A percentile compares a stretch with the other conserved stretches of the same genome.
Evolutionary conservation across 2,888 invertebrate genomes (phyloP).

Genomic region (Vannuccia rotundouncinata): DNA sequence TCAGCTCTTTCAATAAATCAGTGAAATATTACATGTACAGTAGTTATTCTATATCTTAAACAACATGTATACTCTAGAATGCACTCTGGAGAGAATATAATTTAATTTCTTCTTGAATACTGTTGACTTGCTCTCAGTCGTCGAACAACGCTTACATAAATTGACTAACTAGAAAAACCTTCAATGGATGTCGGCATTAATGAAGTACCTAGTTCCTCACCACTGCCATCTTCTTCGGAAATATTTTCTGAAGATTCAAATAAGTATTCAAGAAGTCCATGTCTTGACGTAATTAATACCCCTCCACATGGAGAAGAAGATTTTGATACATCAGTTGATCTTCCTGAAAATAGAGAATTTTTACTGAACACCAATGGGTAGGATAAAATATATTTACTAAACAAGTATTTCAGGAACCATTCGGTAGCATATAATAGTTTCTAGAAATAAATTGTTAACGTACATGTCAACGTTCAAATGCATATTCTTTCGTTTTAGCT

Average conservation of each 20-base stretch:
- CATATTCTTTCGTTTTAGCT: background rate
- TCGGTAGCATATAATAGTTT: too few species aligned
- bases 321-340: background rate
- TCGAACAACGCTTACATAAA: background rate
- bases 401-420: too few species aligned
- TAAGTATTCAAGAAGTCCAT: background rate
- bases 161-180: background rate
- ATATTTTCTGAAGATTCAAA: background rate
- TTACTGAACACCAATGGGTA: background rate
- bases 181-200: background rate
- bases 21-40: too few species aligned
- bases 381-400: too few species aligned
- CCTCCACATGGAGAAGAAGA: background rate
- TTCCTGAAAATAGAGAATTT: background rate
- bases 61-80: too few species aligned
- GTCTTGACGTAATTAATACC: constrained; percentile 9
- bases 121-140: constrained; percentile 12
- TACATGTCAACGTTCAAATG: too few species aligned
- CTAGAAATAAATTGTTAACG: too few species aligned
- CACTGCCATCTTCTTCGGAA: background rate
- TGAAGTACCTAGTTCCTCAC: background rate
- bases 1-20: too few species aligned
- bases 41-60: too few species aligned
- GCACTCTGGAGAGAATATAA: too few species aligned
- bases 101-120: too few species aligned